phyloP scores from a whole-genome alignment of 2,113 vertebrate genomes.

The Chionodraco myersi region DNA sequence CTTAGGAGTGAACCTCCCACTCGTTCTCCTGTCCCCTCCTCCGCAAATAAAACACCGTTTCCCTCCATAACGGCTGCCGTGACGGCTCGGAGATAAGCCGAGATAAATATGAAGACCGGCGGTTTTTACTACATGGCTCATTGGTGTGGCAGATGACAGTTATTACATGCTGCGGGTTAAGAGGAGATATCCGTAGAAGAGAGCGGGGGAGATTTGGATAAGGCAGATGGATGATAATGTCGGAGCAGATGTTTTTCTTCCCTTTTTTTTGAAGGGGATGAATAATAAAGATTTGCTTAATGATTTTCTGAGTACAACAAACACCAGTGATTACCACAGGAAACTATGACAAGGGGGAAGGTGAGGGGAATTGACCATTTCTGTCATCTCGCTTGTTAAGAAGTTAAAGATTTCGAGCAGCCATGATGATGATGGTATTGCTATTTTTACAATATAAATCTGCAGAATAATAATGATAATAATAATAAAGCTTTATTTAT shows the following conservation, averaged over 20 bases:
- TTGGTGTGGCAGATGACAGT: constrained; percentile 71
- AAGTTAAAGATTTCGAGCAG: background rate
- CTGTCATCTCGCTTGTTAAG: constrained; percentile 36
- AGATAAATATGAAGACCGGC: constrained; percentile 64
- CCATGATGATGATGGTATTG: background rate
- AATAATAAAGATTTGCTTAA: constrained; percentile 63
- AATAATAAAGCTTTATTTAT: no score
- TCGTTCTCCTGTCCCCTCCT: constrained; percentile 28
- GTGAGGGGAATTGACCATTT: background rate
- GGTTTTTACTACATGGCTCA: constrained; percentile 70
- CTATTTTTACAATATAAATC: constrained; percentile 4
- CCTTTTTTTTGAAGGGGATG: background rate
- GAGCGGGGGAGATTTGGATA: constrained; percentile 22
- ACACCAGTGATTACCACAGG: background rate
- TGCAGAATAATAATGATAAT: background rate
- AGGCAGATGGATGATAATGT: constrained; percentile 67
- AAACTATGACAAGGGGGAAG: background rate
- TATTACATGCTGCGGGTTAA: constrained; percentile 62
- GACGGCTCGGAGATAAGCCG: constrained; percentile 60
- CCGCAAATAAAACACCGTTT: constrained; percentile 62
- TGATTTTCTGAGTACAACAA: constrained; percentile 34
- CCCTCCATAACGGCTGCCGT: constrained; percentile 48
- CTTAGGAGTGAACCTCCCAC: constrained; percentile 43
- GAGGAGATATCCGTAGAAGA: constrained; percentile 33
- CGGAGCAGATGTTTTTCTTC: constrained; percentile 57